Evolutionary conservation across 2,113 vertebrate genomes (phyloP).

Genomic region (Leptodactylus fuscus): DNA sequence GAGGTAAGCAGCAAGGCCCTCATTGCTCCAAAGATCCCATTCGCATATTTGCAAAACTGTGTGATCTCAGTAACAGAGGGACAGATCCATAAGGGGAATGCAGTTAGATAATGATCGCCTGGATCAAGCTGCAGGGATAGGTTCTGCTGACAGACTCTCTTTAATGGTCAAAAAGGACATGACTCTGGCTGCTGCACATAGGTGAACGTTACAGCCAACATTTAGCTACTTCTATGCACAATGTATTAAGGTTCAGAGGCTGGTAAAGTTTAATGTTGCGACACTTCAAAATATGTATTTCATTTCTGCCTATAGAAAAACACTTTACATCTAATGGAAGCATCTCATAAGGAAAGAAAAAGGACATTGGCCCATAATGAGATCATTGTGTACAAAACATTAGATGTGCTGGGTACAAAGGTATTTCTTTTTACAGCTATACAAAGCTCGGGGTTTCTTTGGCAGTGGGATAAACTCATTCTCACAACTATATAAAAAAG

Average conservation of each 20-base stretch:
- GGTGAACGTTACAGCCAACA: background rate
- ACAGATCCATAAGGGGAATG: no score
- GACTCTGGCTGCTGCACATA: background rate
- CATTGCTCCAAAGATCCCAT: no score
- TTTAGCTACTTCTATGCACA: conserved; percentile 57
- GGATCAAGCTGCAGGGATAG: no score
- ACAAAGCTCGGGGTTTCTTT: conserved; percentile 84
- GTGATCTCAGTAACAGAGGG: no score
- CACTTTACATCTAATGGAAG: conserved; percentile 25
- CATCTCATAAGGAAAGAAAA: background rate
- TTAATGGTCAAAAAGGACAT: background rate
- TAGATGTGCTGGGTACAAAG: conserved; percentile 80
- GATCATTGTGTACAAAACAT: conserved; percentile 75
- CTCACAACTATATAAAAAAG: conserved; percentile 83
- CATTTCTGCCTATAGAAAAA: conserved; percentile 62
- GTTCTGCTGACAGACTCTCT: no score
- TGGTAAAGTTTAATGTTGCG: conserved; percentile 66
- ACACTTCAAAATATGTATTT: conserved; percentile 71
- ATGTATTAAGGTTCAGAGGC: conserved; percentile 69
- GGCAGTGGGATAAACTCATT: conserved; percentile 86
- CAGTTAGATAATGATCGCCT: no score
- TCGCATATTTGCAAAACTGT: no score
- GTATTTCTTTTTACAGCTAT: conserved; percentile 83
- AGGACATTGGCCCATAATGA: conserved; percentile 61
- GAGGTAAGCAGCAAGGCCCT: no score